Percentiles rank a stretch among this genome's conserved stretches.
These are phyloP conservation scores for Microctenopoma stevenorrisi DNA, from an alignment of 2,797 vertebrate genomes.

Conservation along the genomic window DNA sequence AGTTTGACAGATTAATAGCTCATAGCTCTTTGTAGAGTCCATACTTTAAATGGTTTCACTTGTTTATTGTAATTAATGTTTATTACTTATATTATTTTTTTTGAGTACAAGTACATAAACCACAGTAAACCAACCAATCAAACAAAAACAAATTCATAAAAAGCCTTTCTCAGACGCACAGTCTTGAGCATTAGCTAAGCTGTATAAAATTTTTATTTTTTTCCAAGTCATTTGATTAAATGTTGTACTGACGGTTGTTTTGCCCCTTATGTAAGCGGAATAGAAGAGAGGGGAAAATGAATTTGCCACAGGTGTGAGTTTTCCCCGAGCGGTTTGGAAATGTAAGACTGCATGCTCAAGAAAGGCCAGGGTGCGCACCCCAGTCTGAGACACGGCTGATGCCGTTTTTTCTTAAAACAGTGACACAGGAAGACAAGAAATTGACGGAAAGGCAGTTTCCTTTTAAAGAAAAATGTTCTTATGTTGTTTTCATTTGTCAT, in stretches of 20 bases:
- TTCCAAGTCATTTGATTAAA: neutral
- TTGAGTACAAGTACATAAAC: conserved; percentile 1
- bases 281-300: conserved; percentile 69
- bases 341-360: conserved; percentile 40
- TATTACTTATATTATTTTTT: neutral
- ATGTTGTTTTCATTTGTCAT: conserved; percentile 31
- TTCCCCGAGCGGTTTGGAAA: conserved; percentile 61
- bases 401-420: conserved; percentile 35
- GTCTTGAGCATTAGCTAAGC: neutral
- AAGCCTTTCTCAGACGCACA: neutral
- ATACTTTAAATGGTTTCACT: neutral
- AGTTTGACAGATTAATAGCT: neutral
- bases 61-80: conserved; percentile 7
- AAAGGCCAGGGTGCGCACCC: conserved; percentile 15
- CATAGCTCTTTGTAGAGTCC: neutral
- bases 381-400: conserved; percentile 49
- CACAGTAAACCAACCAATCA: conserved; percentile 1
- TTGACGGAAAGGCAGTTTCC: conserved; percentile 44
- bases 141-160: conserved; percentile 3
- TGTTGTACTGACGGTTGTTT: conserved; percentile 31
- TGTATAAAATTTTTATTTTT: neutral
- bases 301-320: conserved; percentile 76
- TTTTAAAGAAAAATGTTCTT: conserved; percentile 28
- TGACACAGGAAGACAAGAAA: conserved; percentile 36
- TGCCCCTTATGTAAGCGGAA: conserved; percentile 65